Evolutionary conservation across 1,140 invertebrate species (phyloP), one percentile per base, ranked within the genome.

Genomic region (Trinorchestia longiramus): DNA sequence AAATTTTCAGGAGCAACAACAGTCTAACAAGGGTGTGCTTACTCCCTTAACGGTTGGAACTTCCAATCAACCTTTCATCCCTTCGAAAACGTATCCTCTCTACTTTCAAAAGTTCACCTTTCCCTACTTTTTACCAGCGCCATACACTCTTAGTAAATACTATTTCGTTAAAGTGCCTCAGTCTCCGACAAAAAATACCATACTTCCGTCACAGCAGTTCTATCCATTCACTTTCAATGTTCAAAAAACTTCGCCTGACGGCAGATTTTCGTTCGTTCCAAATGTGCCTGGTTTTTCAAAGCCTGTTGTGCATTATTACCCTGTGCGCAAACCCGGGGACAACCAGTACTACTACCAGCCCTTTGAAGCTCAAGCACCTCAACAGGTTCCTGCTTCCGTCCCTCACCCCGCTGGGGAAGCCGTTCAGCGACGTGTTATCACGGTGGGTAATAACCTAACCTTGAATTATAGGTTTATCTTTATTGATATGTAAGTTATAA

Each of bases 301-400:
- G 36, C 92, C 92, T 40, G 40, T 94, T 0, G 92, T 94, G 92
- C 92, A 94, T 23, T 94, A 94, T 44, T 94, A 94, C 92, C 92
- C 92, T 40, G 44, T 45, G 44, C 92, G 44, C 40, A 94, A 94
- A 44, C 92, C 92, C 4, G 41, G 43, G 4, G 92, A 94, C 92
- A 23, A 94, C 44, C 43, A 47, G 92, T 94, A 47, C 44, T 94
- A 47, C 92, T 94, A 94, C 92, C 92, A 94, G 43, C 92, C 92
- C 0, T 28, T 90, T 0, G 28, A 42, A 41, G 41, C 88, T 41
- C 41, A 90, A 3, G 62, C 15, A 77, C 43, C n/a, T 41, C 0
- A 42, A 90, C 0, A 36, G 42, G 88, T 3, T 90, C 11, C 41
- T 77, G 62, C 36, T 77, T 15, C 62, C 28, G 62, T 77, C 1